Base-by-base conservation (phyloP, 2,888 invertebrate genomes). In the Brachyptera risi region DNA sequence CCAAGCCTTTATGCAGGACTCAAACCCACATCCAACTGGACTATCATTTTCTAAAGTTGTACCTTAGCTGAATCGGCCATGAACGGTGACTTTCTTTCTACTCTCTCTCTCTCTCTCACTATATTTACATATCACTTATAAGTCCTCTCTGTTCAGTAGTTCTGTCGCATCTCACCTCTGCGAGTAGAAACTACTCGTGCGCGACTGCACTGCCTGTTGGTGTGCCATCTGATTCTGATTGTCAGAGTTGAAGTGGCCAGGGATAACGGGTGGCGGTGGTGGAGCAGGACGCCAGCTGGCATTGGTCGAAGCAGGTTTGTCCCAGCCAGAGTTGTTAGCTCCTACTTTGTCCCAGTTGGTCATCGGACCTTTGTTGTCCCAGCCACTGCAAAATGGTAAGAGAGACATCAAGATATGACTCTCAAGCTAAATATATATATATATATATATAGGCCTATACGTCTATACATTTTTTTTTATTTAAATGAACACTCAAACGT, bases 221-320 rank as follows among this genome's bases (percentile, higher is more conserved):
- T 68, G 63, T n/a, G n/a, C n/a, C n/a, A n/a, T n/a, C n/a, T n/a
- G n/a, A n/a, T n/a, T n/a, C n/a, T n/a, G n/a, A n/a, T n/a, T n/a
- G n/a, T n/a, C n/a, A n/a, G n/a, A n/a, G 65, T 67, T 40, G 65
- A 68, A 65, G 47, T 68, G 67, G 44, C 69, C 69, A 17, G 78
- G 77, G 35, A 76, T 73, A 1, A 78, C 71, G 21, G 90, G 90
- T 38, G 89, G 88, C 0, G 84, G 83, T 11, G 80, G 84, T 21
- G 78, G 85, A 38, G 75, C 83, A 7, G 84, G 83, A 2, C 65
- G 61, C 80, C 82, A 3, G 80, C 79, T 0, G 80, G 82, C 0
- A 82, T 84, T 4, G 84, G 84, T 0, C 86, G 86, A 17, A 9
- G 42, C 61, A 3, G 51, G 35, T n/a, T 38, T 57, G 27, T 56